These are phyloP conservation scores for Oscheius sp. DNA, from an alignment of 2,888 invertebrate genomes.

Conservation along the genomic window DNA sequence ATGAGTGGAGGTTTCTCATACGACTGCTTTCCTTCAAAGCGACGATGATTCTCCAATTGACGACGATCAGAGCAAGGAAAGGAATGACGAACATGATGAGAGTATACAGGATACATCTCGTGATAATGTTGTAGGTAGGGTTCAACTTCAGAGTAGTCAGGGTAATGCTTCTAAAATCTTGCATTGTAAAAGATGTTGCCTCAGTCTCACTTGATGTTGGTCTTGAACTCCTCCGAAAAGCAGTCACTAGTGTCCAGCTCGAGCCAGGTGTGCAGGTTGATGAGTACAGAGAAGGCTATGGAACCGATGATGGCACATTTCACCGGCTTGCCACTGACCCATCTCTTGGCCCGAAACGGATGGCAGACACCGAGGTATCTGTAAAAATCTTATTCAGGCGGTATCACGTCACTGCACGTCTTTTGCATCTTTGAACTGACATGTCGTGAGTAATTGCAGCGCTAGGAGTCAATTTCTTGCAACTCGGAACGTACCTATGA, in stretches of 20 bases:
- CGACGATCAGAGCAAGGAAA: slow-evolving; percentile 68
- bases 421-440: neutral
- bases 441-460: slow-evolving; percentile 10
- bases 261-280: slow-evolving; percentile 71
- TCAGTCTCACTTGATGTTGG: slow-evolving; percentile 40
- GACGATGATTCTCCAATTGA: slow-evolving; percentile 68
- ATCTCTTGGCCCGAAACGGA: slow-evolving; percentile 70
- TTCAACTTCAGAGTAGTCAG: slow-evolving; percentile 53
- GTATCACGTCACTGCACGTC: neutral
- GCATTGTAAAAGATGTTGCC: neutral
- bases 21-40: slow-evolving; percentile 64
- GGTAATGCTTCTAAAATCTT: slow-evolving; percentile 50
- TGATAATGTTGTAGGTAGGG: slow-evolving; percentile 49
- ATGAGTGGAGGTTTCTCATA: slow-evolving; percentile 60
- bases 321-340: slow-evolving; percentile 67
- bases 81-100: slow-evolving; percentile 71
- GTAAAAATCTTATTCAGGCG: neutral
- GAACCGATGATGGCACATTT: slow-evolving; percentile 60
- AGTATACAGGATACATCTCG: slow-evolving; percentile 61
- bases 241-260: slow-evolving; percentile 63
- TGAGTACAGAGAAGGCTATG: slow-evolving; percentile 64
- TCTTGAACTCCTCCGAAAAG: slow-evolving; percentile 58
- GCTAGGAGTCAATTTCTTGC: slow-evolving; percentile 6
- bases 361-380: slow-evolving; percentile 60
- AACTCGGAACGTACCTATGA: slow-evolving; percentile 49